Conservation (phyloP, 1,140 invertebrate genomes). For the Drosophila triauraria region DNA sequence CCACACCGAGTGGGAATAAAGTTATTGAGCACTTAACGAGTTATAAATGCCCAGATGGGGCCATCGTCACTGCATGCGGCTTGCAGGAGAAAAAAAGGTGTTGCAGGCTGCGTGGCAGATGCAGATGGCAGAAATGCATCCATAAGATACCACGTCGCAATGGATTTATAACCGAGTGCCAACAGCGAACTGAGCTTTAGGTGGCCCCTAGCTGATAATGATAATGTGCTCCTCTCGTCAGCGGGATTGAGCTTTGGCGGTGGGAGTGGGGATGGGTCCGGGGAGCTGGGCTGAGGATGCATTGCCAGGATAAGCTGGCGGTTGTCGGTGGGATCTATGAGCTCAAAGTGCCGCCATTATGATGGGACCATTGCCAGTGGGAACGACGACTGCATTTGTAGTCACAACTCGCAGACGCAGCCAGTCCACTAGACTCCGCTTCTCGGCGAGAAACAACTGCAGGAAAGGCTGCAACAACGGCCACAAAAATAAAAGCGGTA, state of each 20-base stretch:
- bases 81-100: conserved; percentile 16
- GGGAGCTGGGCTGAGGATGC: conserved; percentile 30
- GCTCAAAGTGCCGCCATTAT: conserved; percentile 81
- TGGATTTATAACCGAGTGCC: conserved; percentile 70
- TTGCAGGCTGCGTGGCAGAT: conserved; percentile 35
- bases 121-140: conserved; percentile 60
- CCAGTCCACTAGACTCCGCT: conserved; percentile 47
- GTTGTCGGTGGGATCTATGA: conserved; percentile 63
- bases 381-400: conserved; percentile 49
- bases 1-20: conserved; percentile 52
- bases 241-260: conserved; percentile 5
- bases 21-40: conserved; percentile 79
- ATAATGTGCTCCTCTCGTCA: conserved; percentile 76
- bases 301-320: conserved; percentile 55
- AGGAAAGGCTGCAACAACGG: conserved; percentile 49
- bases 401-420: conserved; percentile 53
- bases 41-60: conserved; percentile 63
- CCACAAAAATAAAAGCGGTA: conserved; percentile 40
- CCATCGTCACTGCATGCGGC: conserved; percentile 37
- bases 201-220: conserved; percentile 67
- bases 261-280: background rate
- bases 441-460: conserved; percentile 40
- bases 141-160: conserved; percentile 58
- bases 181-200: conserved; percentile 56
- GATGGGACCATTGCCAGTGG: conserved; percentile 51